Percentiles rank a stretch among this genome's conserved stretches.
phyloP scores from a whole-genome alignment of 1,140 invertebrate genomes.

The Rhizoglyphus robini region DNA sequence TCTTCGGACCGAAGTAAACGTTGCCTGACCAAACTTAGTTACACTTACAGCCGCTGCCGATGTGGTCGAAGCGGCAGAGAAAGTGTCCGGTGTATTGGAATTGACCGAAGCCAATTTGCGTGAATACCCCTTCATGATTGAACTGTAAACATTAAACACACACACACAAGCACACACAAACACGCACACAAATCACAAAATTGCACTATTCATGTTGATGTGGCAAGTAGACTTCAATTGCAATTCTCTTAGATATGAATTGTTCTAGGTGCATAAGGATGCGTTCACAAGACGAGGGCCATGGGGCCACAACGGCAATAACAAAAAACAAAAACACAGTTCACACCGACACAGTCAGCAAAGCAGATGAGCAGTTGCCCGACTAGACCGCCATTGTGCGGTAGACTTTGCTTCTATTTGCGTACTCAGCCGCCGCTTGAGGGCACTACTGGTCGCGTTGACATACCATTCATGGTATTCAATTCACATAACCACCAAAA shows the following conservation, averaged over 20 bases:
- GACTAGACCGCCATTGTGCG: background rate
- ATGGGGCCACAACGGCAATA: background rate
- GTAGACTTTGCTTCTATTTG: no score
- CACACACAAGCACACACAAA: background rate
- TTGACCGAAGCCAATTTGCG: background rate
- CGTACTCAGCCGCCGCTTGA: no score
- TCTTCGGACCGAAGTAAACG: constrained; percentile 7
- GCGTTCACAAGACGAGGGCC: no score
- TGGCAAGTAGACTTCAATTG: background rate
- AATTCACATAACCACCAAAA: no score
- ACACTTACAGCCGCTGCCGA: constrained; percentile 18
- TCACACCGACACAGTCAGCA: background rate
- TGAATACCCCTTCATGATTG: constrained; percentile 1
- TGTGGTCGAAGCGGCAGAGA: background rate
- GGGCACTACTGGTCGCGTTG: background rate
- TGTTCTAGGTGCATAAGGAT: no score
- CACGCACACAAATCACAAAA: background rate
- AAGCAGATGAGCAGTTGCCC: background rate
- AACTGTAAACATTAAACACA: background rate
- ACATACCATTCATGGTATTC: no score
- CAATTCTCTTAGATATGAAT: background rate
- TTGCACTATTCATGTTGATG: background rate
- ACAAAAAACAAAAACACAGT: background rate
- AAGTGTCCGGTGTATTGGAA: background rate
- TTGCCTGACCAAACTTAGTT: constrained; percentile 9